These are phyloP conservation scores for Crepidodera aurea DNA, from an alignment of 2,888 invertebrate species.

Conservation along the genomic window DNA sequence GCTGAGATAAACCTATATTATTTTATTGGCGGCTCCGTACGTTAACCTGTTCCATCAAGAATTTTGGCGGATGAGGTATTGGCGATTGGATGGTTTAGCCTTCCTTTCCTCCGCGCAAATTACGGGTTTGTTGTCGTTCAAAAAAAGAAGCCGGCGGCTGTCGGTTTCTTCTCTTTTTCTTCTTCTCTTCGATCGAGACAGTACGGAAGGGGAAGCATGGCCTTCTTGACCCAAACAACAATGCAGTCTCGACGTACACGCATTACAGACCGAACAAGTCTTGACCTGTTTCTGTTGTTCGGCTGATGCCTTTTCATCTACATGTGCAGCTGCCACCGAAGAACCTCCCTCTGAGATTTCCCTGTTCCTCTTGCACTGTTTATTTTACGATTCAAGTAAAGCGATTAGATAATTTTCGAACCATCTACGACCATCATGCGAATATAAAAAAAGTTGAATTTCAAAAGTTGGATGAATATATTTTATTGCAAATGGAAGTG, in stretches of 20 bases:
- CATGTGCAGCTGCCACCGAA: constrained; percentile 27
- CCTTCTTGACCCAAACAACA: constrained; percentile 8
- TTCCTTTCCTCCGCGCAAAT: background rate
- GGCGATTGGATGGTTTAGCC: too few species aligned
- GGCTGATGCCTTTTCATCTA: constrained; percentile 4
- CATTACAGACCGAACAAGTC: constrained; percentile 36
- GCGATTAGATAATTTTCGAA: too few species aligned
- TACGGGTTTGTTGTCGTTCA: background rate
- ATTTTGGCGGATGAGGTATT: background rate
- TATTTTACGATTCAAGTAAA: too few species aligned
- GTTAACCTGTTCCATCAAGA: background rate
- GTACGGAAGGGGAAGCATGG: constrained; percentile 13
- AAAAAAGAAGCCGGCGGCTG: background rate
- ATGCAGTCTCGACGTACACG: constrained; percentile 27
- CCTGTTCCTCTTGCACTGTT: background rate
- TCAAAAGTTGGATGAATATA: too few species aligned
- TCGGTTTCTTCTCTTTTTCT: background rate
- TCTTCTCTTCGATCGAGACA: constrained; percentile 6
- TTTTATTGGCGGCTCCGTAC: background rate
- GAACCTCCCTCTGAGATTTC: constrained; percentile 19
- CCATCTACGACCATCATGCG: too few species aligned
- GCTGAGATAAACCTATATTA: too few species aligned
- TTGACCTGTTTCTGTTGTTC: constrained; percentile 39
- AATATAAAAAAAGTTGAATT: too few species aligned
- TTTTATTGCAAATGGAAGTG: too few species aligned